Percentiles rank a stretch among this genome's conserved stretches.
Conservation (phyloP, 2,113 vertebrate species). For the Sinocyclocheilus grahami region DNA sequence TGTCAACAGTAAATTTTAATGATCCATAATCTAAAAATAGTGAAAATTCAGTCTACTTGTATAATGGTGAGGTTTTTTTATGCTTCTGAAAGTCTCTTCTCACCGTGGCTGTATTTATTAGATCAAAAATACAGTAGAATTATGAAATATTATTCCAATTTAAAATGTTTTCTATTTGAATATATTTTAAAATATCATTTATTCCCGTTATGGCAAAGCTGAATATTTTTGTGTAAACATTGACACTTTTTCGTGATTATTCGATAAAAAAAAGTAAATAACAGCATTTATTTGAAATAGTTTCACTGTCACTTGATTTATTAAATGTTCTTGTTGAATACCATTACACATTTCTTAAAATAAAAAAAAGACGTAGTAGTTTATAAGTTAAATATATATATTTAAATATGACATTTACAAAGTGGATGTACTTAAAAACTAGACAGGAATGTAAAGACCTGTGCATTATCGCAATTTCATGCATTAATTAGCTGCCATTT, state of each 20-base stretch:
- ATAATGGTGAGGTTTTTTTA: no score
- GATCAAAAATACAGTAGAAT: neutral
- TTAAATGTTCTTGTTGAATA: neutral
- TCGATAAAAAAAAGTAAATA: neutral
- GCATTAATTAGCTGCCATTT: neutral
- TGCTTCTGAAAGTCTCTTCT: no score
- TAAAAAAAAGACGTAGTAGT: neutral
- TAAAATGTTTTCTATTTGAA: no score
- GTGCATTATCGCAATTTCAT: neutral
- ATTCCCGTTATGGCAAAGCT: neutral
- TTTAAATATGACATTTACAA: constrained; percentile 13
- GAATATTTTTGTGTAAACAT: neutral
- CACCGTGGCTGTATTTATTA: no score
- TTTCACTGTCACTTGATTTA: neutral
- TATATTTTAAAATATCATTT: neutral
- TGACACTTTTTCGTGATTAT: neutral
- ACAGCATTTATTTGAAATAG: neutral
- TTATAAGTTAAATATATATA: neutral
- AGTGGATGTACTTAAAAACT: neutral
- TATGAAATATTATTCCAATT: neutral
- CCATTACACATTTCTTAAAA: neutral
- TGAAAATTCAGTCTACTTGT: no score
- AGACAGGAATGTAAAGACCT: neutral
- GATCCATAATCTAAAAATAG: no score
- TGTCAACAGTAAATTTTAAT: no score